Conservation (phyloP, 1,140 invertebrate species). For the Watersipora subatra region DNA sequence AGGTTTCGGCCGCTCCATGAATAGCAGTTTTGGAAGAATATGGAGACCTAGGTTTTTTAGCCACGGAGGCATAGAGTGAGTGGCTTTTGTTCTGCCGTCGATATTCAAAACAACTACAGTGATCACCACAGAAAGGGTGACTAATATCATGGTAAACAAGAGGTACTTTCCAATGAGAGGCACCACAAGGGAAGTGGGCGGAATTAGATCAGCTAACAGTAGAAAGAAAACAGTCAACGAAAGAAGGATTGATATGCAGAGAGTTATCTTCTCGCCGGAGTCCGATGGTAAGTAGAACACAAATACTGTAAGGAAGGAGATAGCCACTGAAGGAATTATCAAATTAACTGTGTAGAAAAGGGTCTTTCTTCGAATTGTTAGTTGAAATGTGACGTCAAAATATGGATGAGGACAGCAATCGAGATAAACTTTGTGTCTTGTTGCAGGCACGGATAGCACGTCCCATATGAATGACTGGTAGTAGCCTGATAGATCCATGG, state of each 20-base stretch:
- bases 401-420: constrained; percentile 42
- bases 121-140: constrained; percentile 39
- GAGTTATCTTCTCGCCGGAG: constrained; percentile 93
- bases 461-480: constrained; percentile 88
- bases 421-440: constrained; percentile 29
- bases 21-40: constrained; percentile 33
- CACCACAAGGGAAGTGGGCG: constrained; percentile 91
- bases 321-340: constrained; percentile 40
- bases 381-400: constrained; percentile 38
- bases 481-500: constrained; percentile 33
- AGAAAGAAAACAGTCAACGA: constrained; percentile 99
- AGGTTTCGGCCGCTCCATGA: constrained; percentile 30
- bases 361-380: constrained; percentile 48
- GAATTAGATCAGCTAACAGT: constrained; percentile 92
- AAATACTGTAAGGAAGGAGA: constrained; percentile 89
- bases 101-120: constrained; percentile 38
- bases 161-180: constrained; percentile 72
- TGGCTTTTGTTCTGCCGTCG: constrained; percentile 34
- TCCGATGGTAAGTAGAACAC: constrained; percentile 97
- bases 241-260: constrained; percentile 97
- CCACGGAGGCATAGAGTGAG: constrained; percentile 39
- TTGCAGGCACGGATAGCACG: constrained; percentile 52
- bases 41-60: constrained; percentile 34
- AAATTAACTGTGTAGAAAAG: constrained; percentile 41
- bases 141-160: constrained; percentile 41